These are phyloP conservation scores for Blera fallax DNA, from an alignment of 2,888 invertebrate species.

Conservation along the genomic window DNA sequence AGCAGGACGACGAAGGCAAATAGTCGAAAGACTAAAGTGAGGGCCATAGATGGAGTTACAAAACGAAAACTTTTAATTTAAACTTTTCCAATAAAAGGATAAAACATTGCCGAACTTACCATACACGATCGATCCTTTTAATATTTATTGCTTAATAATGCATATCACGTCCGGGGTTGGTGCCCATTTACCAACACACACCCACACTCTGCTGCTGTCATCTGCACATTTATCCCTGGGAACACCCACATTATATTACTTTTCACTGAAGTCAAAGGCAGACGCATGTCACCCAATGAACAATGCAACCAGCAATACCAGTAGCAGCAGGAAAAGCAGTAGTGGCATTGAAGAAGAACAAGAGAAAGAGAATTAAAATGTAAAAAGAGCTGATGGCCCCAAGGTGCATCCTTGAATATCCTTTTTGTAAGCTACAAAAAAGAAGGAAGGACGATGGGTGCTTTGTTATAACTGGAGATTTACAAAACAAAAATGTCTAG, in stretches of 20 bases:
- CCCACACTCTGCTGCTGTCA: slow-evolving; percentile 43
- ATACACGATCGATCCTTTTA: slow-evolving; percentile 72
- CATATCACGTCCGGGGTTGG: slow-evolving; percentile 69
- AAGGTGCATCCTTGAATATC: slow-evolving; percentile 61
- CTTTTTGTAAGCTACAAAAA: slow-evolving; percentile 8
- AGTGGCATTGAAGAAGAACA: slow-evolving; percentile 8
- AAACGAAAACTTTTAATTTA: slow-evolving; percentile 73
- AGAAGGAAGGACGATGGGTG: slow-evolving; percentile 22
- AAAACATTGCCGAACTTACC: slow-evolving; percentile 73
- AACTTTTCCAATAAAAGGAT: slow-evolving; percentile 74
- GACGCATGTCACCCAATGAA: slow-evolving; percentile 57
- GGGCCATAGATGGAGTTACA: neutral
- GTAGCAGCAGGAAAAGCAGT: neutral
- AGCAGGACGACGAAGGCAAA: slow-evolving; percentile 53
- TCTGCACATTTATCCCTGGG: slow-evolving; percentile 50
- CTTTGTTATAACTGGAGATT: slow-evolving; percentile 38
- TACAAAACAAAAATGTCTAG: slow-evolving; percentile 14
- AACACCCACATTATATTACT: slow-evolving; percentile 62
- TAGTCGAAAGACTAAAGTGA: slow-evolving; percentile 6
- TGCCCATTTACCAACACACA: slow-evolving; percentile 32
- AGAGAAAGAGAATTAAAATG: slow-evolving; percentile 48
- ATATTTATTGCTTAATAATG: slow-evolving; percentile 74
- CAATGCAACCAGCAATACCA: slow-evolving; percentile 43
- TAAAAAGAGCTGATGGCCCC: slow-evolving; percentile 56
- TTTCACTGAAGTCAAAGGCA: slow-evolving; percentile 60